Conservation (phyloP, 2,888 invertebrate species). For the Sericinus montela region DNA sequence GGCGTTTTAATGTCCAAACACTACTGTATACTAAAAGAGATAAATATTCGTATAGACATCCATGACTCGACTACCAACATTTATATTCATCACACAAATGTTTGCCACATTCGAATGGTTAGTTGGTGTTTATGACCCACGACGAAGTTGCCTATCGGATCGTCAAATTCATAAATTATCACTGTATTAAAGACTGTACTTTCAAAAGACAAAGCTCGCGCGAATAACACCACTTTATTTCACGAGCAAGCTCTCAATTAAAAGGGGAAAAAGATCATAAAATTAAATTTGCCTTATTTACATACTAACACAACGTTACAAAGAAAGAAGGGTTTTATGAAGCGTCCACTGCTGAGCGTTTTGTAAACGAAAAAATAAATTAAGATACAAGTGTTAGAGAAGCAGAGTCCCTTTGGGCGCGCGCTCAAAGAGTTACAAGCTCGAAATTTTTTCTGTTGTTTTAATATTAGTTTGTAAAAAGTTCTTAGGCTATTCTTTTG, state of each 20-base stretch:
- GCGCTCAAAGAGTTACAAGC: neutral
- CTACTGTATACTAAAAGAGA: too few relatives aligned
- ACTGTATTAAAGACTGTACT: neutral
- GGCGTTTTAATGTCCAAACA: too few relatives aligned
- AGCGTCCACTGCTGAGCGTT: conserved; percentile 15
- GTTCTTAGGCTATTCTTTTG: too few relatives aligned
- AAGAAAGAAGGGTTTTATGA: conserved; percentile 14
- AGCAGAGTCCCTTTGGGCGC: conserved; percentile 5
- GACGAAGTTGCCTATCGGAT: too few relatives aligned
- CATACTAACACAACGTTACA: conserved; percentile 16
- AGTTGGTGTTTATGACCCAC: too few relatives aligned
- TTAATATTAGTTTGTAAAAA: neutral
- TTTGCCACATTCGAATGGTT: too few relatives aligned
- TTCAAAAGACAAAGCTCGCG: neutral
- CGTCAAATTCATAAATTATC: too few relatives aligned
- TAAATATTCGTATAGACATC: too few relatives aligned
- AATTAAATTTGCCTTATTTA: conserved; percentile 19
- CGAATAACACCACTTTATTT: neutral
- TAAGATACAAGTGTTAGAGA: conserved; percentile 20
- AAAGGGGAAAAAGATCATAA: conserved; percentile 4
- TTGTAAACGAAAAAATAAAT: conserved; percentile 23
- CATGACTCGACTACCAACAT: too few relatives aligned
- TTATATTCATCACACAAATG: too few relatives aligned
- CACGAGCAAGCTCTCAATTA: conserved; percentile 7
- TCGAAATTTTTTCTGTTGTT: conserved; percentile 2